Evolutionary conservation across 2,113 vertebrate genomes (phyloP).

Genomic region (Tinamus guttatus): DNA sequence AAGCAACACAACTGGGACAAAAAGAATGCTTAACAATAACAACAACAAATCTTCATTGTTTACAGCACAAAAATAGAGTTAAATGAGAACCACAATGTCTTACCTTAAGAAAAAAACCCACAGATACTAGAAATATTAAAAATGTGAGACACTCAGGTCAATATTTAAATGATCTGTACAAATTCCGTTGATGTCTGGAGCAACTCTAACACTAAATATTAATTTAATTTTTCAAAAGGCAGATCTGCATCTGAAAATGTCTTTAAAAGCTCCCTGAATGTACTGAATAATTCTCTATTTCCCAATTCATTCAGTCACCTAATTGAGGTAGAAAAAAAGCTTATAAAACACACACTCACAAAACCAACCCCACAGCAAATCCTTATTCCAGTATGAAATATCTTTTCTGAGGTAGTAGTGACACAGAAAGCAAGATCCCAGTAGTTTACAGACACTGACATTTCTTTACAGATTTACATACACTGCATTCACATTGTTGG

Average conservation of each 20-base stretch:
- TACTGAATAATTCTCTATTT: background rate
- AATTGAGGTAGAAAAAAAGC: background rate
- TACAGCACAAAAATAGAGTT: background rate
- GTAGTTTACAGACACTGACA: background rate
- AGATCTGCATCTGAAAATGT: background rate
- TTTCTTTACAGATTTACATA: background rate
- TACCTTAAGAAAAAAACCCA: background rate
- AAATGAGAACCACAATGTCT: background rate
- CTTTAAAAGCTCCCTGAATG: background rate
- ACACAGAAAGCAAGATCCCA: background rate
- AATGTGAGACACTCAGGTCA: background rate
- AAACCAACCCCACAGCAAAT: background rate
- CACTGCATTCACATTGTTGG: background rate
- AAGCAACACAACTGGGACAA: background rate
- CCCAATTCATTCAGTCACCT: background rate
- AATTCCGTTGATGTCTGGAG: background rate
- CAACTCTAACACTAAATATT: background rate
- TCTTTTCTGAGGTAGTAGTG: background rate
- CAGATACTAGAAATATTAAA: background rate
- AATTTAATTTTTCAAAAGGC: background rate
- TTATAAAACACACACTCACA: accelerated
- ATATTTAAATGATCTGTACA: background rate
- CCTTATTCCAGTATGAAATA: background rate
- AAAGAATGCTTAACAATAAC: background rate
- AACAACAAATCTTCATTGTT: background rate